These are phyloP conservation scores for Danaus chrysippus DNA, from an alignment of 2,888 invertebrate genomes.

Conservation along the genomic window DNA sequence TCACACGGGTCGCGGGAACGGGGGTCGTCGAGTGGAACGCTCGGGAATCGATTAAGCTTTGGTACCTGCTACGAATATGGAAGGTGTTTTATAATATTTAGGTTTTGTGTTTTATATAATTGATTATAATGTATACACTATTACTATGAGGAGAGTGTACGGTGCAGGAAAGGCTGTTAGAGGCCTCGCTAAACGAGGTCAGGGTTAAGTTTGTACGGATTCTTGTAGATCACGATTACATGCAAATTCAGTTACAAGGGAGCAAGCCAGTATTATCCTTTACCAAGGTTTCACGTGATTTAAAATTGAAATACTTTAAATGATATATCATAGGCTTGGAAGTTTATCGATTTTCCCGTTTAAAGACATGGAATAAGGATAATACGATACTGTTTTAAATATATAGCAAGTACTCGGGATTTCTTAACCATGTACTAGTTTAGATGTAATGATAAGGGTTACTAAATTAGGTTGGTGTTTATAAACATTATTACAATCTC, in stretches of 20 bases:
- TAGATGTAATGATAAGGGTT: no score
- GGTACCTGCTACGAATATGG: background rate
- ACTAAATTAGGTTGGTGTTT: no score
- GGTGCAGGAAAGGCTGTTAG: background rate
- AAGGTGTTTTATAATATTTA: background rate
- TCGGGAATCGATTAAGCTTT: background rate
- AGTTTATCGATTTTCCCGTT: no score
- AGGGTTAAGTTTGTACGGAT: constrained; percentile 2
- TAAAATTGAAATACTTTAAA: background rate
- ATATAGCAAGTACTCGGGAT: no score
- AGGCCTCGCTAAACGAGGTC: constrained; percentile 1
- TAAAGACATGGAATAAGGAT: no score
- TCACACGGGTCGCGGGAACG: background rate
- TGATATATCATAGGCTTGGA: no score
- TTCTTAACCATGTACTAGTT: no score
- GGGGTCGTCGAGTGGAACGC: background rate
- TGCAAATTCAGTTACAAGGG: background rate
- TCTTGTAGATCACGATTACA: background rate
- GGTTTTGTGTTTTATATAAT: background rate
- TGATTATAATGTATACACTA: no score
- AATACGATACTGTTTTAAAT: no score
- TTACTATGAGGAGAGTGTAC: background rate
- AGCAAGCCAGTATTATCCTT: background rate
- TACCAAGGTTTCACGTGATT: background rate
- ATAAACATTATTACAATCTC: no score